Evolutionary conservation across 2,888 invertebrate species (phyloP).

Genomic region (Minunthozetes semirufus): DNA sequence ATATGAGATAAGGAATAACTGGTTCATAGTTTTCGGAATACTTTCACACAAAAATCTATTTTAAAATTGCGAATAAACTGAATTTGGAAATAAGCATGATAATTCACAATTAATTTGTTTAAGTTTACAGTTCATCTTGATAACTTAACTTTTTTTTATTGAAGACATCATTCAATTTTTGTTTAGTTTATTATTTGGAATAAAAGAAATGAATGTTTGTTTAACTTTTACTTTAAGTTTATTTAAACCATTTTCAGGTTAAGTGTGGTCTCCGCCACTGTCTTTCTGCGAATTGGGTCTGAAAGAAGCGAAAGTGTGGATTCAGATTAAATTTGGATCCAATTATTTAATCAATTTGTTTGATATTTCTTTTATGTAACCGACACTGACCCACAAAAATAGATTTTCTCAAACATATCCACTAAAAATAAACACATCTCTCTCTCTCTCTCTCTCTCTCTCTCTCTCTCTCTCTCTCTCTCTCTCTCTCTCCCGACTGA

Average conservation of each 20-base stretch:
- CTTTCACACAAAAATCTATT: too few relatives aligned
- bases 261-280: constrained; percentile 18
- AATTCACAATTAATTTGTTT: too few relatives aligned
- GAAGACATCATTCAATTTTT: too few relatives aligned
- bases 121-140: too few relatives aligned
- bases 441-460: neutral
- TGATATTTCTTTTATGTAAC: neutral
- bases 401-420: neutral
- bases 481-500: neutral
- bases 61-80: too few relatives aligned
- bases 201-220: too few relatives aligned
- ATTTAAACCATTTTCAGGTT: neutral
- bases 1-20: too few relatives aligned
- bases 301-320: constrained; percentile 12
- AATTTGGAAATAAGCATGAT: too few relatives aligned
- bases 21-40: neutral
- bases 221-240: too few relatives aligned
- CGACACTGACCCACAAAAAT: constrained; percentile 29
- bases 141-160: too few relatives aligned
- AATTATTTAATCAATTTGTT: constrained; percentile 7
- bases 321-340: neutral
- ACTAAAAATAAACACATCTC: neutral
- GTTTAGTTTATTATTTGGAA: too few relatives aligned
- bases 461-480: neutral
- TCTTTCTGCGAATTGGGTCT: neutral